Evolutionary conservation across 2,888 invertebrate genomes (phyloP), one percentile per base, ranked within the genome.

Genomic region (Drosophila aldrichi): DNA sequence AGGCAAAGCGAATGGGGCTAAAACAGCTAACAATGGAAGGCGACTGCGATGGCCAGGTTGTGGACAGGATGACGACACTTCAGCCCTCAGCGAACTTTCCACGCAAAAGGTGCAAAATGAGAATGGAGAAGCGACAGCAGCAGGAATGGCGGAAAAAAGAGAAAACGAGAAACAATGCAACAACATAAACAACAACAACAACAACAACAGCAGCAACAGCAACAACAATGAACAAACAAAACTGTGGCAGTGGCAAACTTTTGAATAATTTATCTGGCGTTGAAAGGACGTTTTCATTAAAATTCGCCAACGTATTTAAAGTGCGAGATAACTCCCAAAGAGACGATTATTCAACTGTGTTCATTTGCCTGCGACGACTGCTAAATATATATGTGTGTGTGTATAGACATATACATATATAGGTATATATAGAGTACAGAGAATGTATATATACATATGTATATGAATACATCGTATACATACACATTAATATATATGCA

Each of bases 241-340:
- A 57, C 66, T 70, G 69, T 76, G 80, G 85, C 82, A 85, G 68
- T 74, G 79, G 83, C 74, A 88, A 86, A 83, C 86, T 88, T 88
- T 86, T 86, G 84, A 86, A 86, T 86, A 83, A 86, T 86, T 86
- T 86, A 86, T 86, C 82, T 76, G 68, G 76, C 82, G 86, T 74
- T 86, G 86, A 86, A 86, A 86, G 86, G 84, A 88, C 83, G 76
- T 82, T 88, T 86, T 86, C 88, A 86, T 86, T 86, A 86, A 86
- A 86, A 86, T 86, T 82, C 82, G 78, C 83, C 86, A 86, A 82
- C 83, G 80, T 79, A 80, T 86, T 86, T 86, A 86, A 83, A 88
- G 83, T 78, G 78, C 78, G 74, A 83, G 86, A 86, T 86, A 86
- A 86, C 83, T 88, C 88, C 84, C 86, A 78, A 78, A 83, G 85